These are phyloP conservation scores for Dasyornis broadbenti DNA, from an alignment of 2,113 vertebrate species.

Conservation along the genomic window DNA sequence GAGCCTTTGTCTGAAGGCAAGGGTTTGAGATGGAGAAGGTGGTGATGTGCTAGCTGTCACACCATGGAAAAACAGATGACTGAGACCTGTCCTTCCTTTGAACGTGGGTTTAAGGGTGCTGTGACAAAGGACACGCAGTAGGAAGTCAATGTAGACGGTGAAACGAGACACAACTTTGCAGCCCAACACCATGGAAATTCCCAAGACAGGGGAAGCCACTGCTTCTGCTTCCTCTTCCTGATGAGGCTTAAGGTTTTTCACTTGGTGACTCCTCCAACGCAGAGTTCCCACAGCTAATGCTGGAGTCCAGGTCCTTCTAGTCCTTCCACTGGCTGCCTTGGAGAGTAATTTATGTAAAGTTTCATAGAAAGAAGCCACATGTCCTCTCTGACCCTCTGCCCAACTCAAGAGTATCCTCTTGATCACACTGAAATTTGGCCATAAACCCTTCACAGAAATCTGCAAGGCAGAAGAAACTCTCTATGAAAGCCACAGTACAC, in stretches of 20 bases:
- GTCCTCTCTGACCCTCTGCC: neutral
- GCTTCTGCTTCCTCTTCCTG: slow-evolving; percentile 10
- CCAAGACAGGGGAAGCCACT: neutral
- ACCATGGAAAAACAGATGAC: neutral
- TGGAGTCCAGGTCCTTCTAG: neutral
- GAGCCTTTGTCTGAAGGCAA: neutral
- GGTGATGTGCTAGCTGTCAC: neutral
- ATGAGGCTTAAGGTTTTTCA: neutral
- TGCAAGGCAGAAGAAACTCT: neutral
- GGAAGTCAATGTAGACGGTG: neutral
- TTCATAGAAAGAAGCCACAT: neutral
- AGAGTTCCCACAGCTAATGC: neutral
- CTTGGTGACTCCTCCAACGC: neutral
- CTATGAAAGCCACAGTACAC: neutral
- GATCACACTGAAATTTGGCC: neutral
- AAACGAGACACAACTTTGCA: neutral
- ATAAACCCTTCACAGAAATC: neutral
- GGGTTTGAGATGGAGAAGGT: neutral
- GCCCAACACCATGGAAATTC: neutral
- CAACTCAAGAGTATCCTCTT: neutral
- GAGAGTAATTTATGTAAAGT: neutral
- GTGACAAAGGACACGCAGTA: neutral
- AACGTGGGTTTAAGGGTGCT: neutral
- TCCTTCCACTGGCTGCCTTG: neutral
- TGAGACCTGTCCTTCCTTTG: neutral